Evolutionary conservation across 2,113 vertebrate genomes (phyloP).

Genomic region (Bungarus multicinctus): DNA sequence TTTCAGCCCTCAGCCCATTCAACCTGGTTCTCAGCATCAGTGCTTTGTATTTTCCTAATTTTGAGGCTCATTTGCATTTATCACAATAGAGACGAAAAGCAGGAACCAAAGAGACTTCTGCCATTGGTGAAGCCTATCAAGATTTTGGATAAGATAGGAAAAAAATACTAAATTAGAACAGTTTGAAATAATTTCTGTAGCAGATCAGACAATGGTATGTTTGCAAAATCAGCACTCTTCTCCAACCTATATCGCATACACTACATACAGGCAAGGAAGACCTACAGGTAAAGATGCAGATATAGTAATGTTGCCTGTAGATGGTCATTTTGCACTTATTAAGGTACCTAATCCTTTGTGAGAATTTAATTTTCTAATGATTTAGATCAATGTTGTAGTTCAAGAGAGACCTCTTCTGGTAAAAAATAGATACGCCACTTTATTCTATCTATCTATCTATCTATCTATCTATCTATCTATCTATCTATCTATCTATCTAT

Average conservation of each 20-base stretch:
- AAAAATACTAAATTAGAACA: neutral
- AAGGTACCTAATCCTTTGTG: neutral
- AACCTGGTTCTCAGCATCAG: neutral
- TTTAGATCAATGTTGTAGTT: neutral
- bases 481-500: neutral
- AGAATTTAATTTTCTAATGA: neutral
- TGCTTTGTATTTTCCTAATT: neutral
- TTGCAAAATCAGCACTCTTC: neutral
- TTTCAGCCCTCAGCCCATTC: neutral
- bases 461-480: neutral
- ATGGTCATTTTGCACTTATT: neutral
- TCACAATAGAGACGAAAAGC: neutral
- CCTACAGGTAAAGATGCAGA: neutral
- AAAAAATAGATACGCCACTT: neutral
- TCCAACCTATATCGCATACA: neutral
- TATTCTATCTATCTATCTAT: neutral
- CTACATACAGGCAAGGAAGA: neutral
- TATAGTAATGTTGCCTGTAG: neutral
- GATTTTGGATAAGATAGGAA: neutral
- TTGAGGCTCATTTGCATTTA: neutral
- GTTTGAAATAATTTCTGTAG: neutral
- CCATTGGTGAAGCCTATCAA: neutral
- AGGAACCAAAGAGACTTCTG: neutral
- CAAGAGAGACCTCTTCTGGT: constrained; percentile 18
- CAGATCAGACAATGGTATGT: neutral